A percentile compares a stretch with the other conserved stretches of the same genome.
Conservation (phyloP, 2,113 vertebrate genomes). For the Cynocephalus volans region DNA sequence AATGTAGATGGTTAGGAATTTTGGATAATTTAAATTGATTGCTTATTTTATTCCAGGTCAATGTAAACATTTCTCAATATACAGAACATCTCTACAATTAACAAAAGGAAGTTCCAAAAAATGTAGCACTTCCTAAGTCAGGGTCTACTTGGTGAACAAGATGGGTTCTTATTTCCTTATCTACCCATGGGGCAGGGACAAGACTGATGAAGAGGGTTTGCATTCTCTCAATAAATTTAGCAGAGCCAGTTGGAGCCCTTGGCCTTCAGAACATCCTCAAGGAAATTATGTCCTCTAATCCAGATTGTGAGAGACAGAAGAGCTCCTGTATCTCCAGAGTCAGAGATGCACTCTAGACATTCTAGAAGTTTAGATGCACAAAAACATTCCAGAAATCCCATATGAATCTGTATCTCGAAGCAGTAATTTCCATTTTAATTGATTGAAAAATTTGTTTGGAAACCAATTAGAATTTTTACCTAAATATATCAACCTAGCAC, state of each 20-base stretch:
- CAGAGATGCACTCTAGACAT: neutral
- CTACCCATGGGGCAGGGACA: neutral
- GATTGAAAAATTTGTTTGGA: neutral
- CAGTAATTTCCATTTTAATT: neutral
- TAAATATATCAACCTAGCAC: conserved; percentile 11
- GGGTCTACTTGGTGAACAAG: neutral
- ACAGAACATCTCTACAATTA: neutral
- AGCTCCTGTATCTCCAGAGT: neutral
- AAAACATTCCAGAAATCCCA: neutral
- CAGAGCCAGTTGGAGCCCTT: neutral
- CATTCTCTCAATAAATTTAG: neutral
- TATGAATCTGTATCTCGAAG: neutral
- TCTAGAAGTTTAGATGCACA: neutral
- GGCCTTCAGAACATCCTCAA: neutral
- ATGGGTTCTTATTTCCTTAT: neutral
- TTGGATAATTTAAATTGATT: neutral
- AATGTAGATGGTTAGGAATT: neutral
- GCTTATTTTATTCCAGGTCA: neutral
- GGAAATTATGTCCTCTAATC: neutral
- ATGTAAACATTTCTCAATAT: neutral
- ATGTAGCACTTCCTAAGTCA: neutral
- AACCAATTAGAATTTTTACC: neutral
- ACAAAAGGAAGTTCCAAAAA: conserved; percentile 40
- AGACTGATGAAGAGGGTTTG: neutral
- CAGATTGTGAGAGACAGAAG: neutral